Conservation (phyloP, 2,113 vertebrate species). For the Hipposideros armiger region DNA sequence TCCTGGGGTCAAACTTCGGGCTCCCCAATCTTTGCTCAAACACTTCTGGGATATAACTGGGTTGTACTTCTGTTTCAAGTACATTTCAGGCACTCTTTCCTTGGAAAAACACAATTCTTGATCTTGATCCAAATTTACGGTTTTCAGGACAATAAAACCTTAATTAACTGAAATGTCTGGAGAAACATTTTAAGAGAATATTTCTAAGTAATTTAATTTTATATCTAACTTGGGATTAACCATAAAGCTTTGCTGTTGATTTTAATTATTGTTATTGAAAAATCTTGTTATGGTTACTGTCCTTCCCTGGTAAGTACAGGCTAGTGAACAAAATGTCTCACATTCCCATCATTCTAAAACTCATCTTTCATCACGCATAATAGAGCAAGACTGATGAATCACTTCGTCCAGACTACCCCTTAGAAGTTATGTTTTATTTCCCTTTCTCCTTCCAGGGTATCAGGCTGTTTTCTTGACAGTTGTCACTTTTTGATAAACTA, state of each 20-base stretch:
- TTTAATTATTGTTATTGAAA: slow-evolving; percentile 64
- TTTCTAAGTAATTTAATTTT: slow-evolving; percentile 61
- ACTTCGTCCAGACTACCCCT: slow-evolving; percentile 10
- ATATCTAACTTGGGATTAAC: slow-evolving; percentile 57
- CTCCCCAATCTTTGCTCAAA: slow-evolving; percentile 15
- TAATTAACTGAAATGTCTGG: slow-evolving; percentile 35
- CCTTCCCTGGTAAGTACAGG: slow-evolving; percentile 53
- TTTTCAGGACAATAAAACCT: slow-evolving; percentile 47
- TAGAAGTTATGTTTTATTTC: slow-evolving; percentile 51
- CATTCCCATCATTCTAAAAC: slow-evolving; percentile 47
- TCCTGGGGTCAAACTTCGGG: background rate
- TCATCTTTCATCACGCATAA: slow-evolving; percentile 16
- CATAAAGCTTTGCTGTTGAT: slow-evolving; percentile 65
- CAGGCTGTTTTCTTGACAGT: slow-evolving; percentile 52
- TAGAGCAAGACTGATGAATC: slow-evolving; percentile 24
- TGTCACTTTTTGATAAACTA: slow-evolving; percentile 36
- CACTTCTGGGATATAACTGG: slow-evolving; percentile 32
- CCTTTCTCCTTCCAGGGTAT: background rate
- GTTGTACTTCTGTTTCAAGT: slow-evolving; percentile 44
- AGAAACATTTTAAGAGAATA: slow-evolving; percentile 44
- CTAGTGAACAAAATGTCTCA: slow-evolving; percentile 20
- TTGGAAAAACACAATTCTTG: slow-evolving; percentile 35
- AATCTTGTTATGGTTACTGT: slow-evolving; percentile 55
- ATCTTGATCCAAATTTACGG: slow-evolving; percentile 57
- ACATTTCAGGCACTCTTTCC: slow-evolving; percentile 42